Base-by-base conservation (phyloP, 2,888 invertebrate genomes). In the Machimus rusticus region DNA sequence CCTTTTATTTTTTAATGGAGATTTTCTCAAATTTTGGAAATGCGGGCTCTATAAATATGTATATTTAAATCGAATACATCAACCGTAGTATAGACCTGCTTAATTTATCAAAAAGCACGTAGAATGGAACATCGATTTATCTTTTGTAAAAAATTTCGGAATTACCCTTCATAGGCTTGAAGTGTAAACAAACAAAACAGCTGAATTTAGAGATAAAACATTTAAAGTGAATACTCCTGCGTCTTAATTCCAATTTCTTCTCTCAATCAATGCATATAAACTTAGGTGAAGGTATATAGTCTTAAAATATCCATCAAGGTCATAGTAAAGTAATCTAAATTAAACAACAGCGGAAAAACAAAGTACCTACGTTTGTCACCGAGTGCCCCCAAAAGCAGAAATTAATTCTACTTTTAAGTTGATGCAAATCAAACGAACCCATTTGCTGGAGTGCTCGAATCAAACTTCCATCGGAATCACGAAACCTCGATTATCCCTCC, bases 331-430 rank as follows among this genome's bases (percentile, higher is more conserved):
- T 51, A 79, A 51, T 14, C 14, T 5, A 28, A 23, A 79, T 79
- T 79, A 79, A 51, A 51, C 79, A 79, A 79, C 51, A 6, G 28
- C 9, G 66, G 28, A 66, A 28, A 28, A 66, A 23, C 28, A 66
- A 66, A 46, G 3, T 34, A 6, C 34, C 1, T 28, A 23, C 66
- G 66, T 19, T 66, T 66, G 66, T 66, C 66, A 66, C 66, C 6
- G 57, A 19, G 2, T 19, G 5, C 43, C 79, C 46, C 51, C 39
- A 77, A 39, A 43, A 46, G 19, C 9, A 79, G 9, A 79, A 79
- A 79, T 79, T 79, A 79, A 79, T 79, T 79, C 79, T 5, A 8
- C 51, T 79, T 79, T 79, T 51, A 51, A 28, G 28, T 79, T 79
- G 39, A 79, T 79, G 79, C 5, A 79, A 79, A 79, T 79, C 46